Evolutionary conservation across 2,888 invertebrate genomes (phyloP).

Genomic region (Amphipyra berbera): DNA sequence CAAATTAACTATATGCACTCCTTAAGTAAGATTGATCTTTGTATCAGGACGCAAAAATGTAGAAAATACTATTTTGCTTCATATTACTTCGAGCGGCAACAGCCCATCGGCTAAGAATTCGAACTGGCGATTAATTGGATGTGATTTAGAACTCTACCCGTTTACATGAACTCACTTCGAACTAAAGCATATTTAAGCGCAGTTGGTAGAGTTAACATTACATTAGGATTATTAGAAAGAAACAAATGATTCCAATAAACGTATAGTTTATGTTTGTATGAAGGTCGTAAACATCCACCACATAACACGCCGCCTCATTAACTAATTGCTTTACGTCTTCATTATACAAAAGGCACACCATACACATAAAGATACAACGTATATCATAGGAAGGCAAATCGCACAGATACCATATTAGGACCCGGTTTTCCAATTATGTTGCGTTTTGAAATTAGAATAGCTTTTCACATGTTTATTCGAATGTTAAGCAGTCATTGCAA

Average conservation of each 20-base stretch:
- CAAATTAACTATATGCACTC: background rate
- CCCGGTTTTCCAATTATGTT: too few species aligned
- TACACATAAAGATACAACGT: background rate
- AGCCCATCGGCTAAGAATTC: too few species aligned
- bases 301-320: conserved; percentile 29
- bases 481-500: too few species aligned
- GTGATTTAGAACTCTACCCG: too few species aligned
- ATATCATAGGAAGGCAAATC: background rate
- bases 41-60: background rate
- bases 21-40: background rate
- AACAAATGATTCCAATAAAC: background rate
- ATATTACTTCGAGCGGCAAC: background rate
- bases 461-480: too few species aligned
- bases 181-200: too few species aligned
- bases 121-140: too few species aligned
- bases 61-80: background rate
- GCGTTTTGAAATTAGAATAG: too few species aligned
- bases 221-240: too few species aligned
- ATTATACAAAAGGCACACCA: conserved; percentile 5
- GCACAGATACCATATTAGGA: too few species aligned
- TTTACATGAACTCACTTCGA: too few species aligned
- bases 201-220: too few species aligned
- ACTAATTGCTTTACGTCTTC: conserved; percentile 42
- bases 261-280: background rate
- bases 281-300: conserved; percentile 16